A percentile compares a stretch with the other conserved stretches of the same genome.
Conservation (phyloP, 2,797 vertebrate genomes). For the Danio choprae region DNA sequence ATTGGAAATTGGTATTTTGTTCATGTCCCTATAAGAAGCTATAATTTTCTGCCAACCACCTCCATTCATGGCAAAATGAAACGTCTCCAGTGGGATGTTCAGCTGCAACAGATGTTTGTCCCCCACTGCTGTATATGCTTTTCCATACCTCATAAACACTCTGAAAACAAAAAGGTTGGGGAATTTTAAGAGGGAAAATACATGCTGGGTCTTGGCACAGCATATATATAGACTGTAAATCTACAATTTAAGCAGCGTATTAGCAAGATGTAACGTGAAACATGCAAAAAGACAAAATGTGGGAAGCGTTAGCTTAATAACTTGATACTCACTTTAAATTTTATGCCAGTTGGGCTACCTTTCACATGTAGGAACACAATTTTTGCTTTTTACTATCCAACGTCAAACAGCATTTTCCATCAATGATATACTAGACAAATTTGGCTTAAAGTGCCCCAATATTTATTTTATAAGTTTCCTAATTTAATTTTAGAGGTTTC, state of each 20-base stretch:
- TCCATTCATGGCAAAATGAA: conserved; percentile 55
- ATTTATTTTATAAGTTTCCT: no score
- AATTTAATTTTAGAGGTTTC: no score
- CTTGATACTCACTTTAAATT: neutral
- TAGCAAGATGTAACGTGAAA: conserved; percentile 10
- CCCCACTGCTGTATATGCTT: conserved; percentile 43
- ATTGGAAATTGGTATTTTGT: conserved; percentile 55
- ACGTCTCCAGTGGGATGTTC: conserved; percentile 52
- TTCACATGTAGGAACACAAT: neutral
- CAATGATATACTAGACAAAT: neutral
- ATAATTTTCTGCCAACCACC: conserved; percentile 59
- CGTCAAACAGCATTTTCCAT: neutral
- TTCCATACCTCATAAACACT: conserved; percentile 58
- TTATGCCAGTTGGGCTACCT: neutral
- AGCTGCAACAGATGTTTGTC: conserved; percentile 56
- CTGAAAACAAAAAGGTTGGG: conserved; percentile 51
- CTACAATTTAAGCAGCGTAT: conserved; percentile 24
- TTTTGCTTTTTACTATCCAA: neutral
- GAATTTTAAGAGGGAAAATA: conserved; percentile 37
- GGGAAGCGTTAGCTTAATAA: conserved; percentile 6
- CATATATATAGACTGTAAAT: conserved; percentile 35
- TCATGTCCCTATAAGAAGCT: conserved; percentile 53
- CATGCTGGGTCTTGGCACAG: conserved; percentile 35
- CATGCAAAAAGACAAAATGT: neutral
- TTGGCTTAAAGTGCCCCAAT: no score